Evolutionary conservation across 2,888 invertebrate species (phyloP).

Genomic region (Drosophila lutescens): DNA sequence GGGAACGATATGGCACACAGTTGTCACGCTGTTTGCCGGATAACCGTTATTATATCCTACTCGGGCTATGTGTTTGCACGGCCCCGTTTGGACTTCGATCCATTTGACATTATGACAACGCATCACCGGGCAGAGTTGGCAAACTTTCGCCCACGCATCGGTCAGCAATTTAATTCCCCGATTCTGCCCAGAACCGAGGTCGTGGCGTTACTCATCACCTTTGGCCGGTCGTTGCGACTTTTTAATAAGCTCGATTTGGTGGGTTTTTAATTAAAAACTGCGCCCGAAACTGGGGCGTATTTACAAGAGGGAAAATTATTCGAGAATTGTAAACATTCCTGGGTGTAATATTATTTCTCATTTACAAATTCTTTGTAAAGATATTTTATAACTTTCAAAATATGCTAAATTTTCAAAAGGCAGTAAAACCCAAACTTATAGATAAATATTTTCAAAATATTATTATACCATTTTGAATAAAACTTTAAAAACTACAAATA

Average conservation of each 20-base stretch:
- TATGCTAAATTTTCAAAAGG: too few species aligned
- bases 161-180: constrained; percentile 53
- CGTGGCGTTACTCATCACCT: constrained; percentile 35
- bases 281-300: constrained; percentile 4
- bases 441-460: too few species aligned
- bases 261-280: constrained; percentile 68
- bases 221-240: constrained; percentile 56
- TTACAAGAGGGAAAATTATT: neutral
- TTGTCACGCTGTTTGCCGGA: constrained; percentile 55
- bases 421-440: too few species aligned
- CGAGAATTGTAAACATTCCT: too few species aligned
- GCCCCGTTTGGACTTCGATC: constrained; percentile 30
- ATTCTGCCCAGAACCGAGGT: constrained; percentile 2
- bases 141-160: constrained; percentile 44
- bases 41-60: constrained; percentile 72
- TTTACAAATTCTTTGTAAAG: too few species aligned
- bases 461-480: too few species aligned
- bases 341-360: too few species aligned
- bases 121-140: constrained; percentile 46
- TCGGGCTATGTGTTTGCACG: constrained; percentile 21
- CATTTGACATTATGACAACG: constrained; percentile 65
- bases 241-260: constrained; percentile 71
- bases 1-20: constrained; percentile 41
- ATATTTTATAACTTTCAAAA: too few species aligned
- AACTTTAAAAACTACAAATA: too few species aligned